Evolutionary conservation across 2,888 invertebrate genomes (phyloP).

Genomic region (Rhamnusium bicolor): DNA sequence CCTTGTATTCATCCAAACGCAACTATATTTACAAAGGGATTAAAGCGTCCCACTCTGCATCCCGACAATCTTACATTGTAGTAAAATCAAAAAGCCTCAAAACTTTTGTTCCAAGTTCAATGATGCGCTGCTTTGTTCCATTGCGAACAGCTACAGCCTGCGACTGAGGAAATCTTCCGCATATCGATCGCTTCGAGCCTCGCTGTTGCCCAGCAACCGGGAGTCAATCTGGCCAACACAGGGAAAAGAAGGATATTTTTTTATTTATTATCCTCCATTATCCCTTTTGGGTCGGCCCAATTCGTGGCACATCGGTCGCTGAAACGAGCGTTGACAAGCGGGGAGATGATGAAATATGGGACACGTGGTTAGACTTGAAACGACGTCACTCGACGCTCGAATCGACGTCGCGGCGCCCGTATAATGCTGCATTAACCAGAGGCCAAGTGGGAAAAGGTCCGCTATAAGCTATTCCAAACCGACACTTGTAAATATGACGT

Average conservation of each 20-base stretch:
- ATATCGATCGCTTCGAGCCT: conserved; percentile 72
- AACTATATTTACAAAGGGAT: conserved; percentile 24
- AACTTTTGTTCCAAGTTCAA: conserved; percentile 54
- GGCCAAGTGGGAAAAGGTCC: conserved; percentile 63
- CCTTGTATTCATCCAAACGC: not conserved
- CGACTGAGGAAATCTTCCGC: conserved; percentile 68
- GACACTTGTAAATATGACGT: conserved; percentile 62
- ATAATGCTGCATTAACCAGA: conserved; percentile 67
- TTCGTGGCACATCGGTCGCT: conserved; percentile 53
- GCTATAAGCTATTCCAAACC: conserved; percentile 59
- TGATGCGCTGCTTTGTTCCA: conserved; percentile 56
- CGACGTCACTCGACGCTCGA: conserved; percentile 77
- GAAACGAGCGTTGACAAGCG: conserved; percentile 60
- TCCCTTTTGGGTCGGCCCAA: conserved; percentile 66
- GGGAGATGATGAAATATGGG: conserved; percentile 82
- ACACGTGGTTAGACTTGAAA: conserved; percentile 83
- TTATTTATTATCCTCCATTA: conserved; percentile 71
- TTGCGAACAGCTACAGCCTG: conserved; percentile 53
- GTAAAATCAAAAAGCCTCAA: conserved; percentile 45
- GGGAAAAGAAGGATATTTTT: conserved; percentile 71
- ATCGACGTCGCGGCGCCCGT: conserved; percentile 71
- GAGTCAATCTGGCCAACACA: conserved; percentile 74
- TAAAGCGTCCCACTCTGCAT: conserved; percentile 8
- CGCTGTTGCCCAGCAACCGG: conserved; percentile 74
- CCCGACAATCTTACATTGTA: conserved; percentile 28